Conservation (phyloP, 2,797 vertebrate genomes). For the Lepilemur septentrionalis region DNA sequence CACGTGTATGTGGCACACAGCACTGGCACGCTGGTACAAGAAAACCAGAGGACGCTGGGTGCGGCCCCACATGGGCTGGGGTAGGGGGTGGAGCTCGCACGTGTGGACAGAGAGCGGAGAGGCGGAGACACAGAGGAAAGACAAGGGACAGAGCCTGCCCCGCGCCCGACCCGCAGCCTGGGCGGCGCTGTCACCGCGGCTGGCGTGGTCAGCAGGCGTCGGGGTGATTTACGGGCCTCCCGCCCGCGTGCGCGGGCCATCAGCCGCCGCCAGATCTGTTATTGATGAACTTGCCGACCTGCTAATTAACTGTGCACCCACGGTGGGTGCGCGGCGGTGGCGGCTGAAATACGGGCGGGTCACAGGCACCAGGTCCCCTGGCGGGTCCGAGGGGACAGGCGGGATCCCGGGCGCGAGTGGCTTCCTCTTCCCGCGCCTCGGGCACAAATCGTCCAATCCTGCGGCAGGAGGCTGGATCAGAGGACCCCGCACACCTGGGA, state of each 20-base stretch:
- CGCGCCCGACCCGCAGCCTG: neutral
- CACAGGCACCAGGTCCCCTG: no score
- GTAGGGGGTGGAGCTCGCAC: neutral
- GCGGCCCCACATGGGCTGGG: no score
- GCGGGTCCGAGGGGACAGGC: conserved; percentile 22
- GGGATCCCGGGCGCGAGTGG: no score
- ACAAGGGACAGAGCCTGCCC: no score
- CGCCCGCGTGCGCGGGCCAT: conserved; percentile 86
- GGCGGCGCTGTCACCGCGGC: conserved; percentile 80
- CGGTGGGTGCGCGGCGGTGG: neutral
- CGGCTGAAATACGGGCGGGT: neutral
- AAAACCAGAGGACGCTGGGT: neutral
- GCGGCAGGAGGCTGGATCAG: rapidly evolving
- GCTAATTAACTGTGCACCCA: conserved; percentile 89
- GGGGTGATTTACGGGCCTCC: conserved; percentile 83
- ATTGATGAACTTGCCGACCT: conserved; percentile 90
- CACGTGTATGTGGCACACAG: neutral
- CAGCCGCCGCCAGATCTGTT: conserved; percentile 88
- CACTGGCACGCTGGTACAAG: neutral
- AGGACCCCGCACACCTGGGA: neutral
- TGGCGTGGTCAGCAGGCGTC: conserved; percentile 84
- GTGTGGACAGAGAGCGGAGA: neutral
- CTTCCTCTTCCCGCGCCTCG: neutral
- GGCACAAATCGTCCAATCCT: neutral
- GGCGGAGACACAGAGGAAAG: neutral